These are phyloP conservation scores for Myotis vivesi DNA, from an alignment of 2,797 vertebrate genomes.

Conservation along the genomic window DNA sequence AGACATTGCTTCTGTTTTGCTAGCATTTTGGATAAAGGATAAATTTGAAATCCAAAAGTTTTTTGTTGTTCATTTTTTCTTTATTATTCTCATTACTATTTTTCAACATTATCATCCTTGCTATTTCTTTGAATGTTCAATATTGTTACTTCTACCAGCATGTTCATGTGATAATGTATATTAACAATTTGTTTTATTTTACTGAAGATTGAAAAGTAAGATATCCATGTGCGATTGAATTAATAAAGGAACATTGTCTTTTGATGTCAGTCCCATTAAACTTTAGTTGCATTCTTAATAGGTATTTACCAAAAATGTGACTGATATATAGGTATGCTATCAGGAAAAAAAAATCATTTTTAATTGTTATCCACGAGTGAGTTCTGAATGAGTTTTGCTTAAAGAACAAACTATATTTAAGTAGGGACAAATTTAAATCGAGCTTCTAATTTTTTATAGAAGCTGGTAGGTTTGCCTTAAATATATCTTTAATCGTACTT, in stretches of 20 bases:
- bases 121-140: background rate
- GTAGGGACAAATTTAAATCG: constrained; percentile 26
- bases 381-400: constrained; percentile 59
- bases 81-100: background rate
- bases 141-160: background rate
- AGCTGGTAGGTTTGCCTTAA: constrained; percentile 53
- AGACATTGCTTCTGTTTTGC: background rate
- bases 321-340: background rate
- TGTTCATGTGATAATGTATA: background rate
- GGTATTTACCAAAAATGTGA: constrained; percentile 38
- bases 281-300: constrained; percentile 45
- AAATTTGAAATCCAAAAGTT: background rate
- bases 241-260: constrained; percentile 38
- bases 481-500: constrained; percentile 23
- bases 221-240: background rate
- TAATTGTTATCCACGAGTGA: constrained; percentile 36
- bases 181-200: constrained; percentile 28
- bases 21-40: constrained; percentile 26
- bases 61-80: constrained; percentile 23
- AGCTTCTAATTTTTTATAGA: constrained; percentile 47
- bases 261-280: constrained; percentile 21
- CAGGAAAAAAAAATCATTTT: background rate
- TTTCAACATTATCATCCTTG: background rate
- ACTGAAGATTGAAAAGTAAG: background rate
- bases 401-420: constrained; percentile 53